phyloP scores from a whole-genome alignment of 2,888 invertebrate species.

The Pegoplata infirma region DNA sequence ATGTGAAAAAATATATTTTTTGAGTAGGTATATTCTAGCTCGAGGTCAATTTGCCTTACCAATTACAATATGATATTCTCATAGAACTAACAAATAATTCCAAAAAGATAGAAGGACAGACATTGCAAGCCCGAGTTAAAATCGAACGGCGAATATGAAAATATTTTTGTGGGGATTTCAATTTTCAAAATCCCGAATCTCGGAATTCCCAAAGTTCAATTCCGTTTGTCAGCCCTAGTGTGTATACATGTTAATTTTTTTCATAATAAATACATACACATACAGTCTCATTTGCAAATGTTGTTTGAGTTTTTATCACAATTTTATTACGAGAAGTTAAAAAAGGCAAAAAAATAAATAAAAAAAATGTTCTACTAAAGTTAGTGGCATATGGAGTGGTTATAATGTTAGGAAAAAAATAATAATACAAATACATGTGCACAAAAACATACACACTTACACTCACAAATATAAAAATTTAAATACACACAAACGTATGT shows the following conservation, averaged over 20 bases:
- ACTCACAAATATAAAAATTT: background rate
- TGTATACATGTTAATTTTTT: background rate
- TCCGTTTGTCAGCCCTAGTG: no score
- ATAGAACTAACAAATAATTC: no score
- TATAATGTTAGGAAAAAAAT: slow-evolving; percentile 19
- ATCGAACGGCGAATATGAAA: no score
- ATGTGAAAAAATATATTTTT: no score
- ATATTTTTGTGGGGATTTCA: no score
- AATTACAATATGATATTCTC: no score
- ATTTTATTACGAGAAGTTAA: slow-evolving; percentile 36
- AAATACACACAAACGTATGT: background rate
- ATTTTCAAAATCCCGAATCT: no score
- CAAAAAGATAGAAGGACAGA: no score
- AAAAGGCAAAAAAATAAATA: background rate
- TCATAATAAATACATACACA: background rate
- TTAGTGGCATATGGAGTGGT: slow-evolving; percentile 48
- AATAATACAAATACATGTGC: background rate
- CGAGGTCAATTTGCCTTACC: no score
- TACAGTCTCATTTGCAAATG: slow-evolving; percentile 20
- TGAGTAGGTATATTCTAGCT: no score
- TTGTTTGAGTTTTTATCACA: slow-evolving; percentile 58
- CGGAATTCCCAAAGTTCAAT: no score
- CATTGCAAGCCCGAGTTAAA: no score
- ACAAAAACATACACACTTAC: background rate
- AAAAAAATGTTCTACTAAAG: slow-evolving; percentile 28